Base-by-base conservation (phyloP, 2,888 invertebrate genomes). In the Cephus pygmeus region DNA sequence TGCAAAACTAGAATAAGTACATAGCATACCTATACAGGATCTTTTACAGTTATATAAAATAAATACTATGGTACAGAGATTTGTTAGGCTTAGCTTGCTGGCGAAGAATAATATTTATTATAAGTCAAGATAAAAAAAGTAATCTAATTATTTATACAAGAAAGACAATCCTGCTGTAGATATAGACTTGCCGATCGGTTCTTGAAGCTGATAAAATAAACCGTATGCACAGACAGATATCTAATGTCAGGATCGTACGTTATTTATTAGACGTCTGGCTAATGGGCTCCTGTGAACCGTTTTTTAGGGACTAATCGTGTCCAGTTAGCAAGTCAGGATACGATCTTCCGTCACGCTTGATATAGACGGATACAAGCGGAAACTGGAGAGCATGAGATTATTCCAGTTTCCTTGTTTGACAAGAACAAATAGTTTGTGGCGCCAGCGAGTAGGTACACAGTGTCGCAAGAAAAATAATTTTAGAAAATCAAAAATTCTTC, bases 211-310 rank as follows among this genome's bases (percentile, higher is more conserved):
- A 23, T 15, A 23, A 56, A 56, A 56, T 56, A 56, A 56, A 71
- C 34, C 71, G 71, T 34, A 34, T 23, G 31, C 15, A 12, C 34
- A 34, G 34, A 34, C 31, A 31, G 71, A 33, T 71, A 71, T 71
- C 71, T 33, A 12, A 12, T 34, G 71, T 12, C 71, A n/a, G 71
- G 71, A 71, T 71, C 12, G 33, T 71, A 34, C 31, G 71, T 34
- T 71, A 71, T 71, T 71, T 71, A 71, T 71, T 71, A 11, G 71
- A 31, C 34, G 71, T 71, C 71, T 33, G 71, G 71, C 34, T 71
- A 71, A 71, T 34, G 71, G 71, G 71, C 71, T 71, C 71, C 33
- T 23, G 71, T 4, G 4, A 34, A 31, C 1, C 31, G 1, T 56
- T 34, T 34, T 71, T 71, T 15, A 31, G 9, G 33, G 33, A 31